Evolutionary conservation across 1,140 invertebrate species (phyloP).

Genomic region (Drosophila cardini): DNA sequence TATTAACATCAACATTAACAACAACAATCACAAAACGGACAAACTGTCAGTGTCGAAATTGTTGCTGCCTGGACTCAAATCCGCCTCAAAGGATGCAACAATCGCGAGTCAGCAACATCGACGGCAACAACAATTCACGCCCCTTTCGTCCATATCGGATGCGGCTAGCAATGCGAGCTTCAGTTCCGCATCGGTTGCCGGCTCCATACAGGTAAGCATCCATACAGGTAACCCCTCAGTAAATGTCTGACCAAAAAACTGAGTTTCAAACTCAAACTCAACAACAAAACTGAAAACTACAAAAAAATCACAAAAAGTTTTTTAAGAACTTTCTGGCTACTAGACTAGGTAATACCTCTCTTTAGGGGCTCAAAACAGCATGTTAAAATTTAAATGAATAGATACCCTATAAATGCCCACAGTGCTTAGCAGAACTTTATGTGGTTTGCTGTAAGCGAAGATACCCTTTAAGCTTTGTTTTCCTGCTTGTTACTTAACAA

Average conservation of each 20-base stretch:
- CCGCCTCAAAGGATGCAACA: slow-evolving; percentile 49
- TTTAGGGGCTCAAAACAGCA: not conserved
- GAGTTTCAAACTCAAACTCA: slow-evolving; percentile 28
- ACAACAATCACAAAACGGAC: slow-evolving; percentile 39
- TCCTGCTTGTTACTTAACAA: not conserved
- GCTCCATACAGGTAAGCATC: slow-evolving; percentile 81
- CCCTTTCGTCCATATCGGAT: slow-evolving; percentile 53
- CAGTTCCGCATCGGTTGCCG: slow-evolving; percentile 83
- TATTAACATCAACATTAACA: slow-evolving; percentile 16
- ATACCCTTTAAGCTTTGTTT: not conserved
- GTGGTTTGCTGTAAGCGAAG: too few relatives aligned
- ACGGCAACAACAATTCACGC: slow-evolving; percentile 59
- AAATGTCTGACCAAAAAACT: not conserved
- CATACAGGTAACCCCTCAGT: not conserved
- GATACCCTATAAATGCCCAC: not conserved
- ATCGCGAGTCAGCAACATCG: slow-evolving; percentile 7
- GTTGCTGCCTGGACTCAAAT: slow-evolving; percentile 50
- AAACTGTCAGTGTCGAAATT: slow-evolving; percentile 52
- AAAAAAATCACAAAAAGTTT: slow-evolving; percentile 5
- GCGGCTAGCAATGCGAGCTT: slow-evolving; percentile 79
- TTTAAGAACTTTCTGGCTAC: slow-evolving; percentile 12
- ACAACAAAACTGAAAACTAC: slow-evolving; percentile 9
- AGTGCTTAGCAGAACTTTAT: too few relatives aligned
- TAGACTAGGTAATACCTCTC: not conserved
- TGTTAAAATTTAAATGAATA: not conserved